phyloP scores from a whole-genome alignment of 2,797 vertebrate species.

The Percopsis omiscomaycus region DNA sequence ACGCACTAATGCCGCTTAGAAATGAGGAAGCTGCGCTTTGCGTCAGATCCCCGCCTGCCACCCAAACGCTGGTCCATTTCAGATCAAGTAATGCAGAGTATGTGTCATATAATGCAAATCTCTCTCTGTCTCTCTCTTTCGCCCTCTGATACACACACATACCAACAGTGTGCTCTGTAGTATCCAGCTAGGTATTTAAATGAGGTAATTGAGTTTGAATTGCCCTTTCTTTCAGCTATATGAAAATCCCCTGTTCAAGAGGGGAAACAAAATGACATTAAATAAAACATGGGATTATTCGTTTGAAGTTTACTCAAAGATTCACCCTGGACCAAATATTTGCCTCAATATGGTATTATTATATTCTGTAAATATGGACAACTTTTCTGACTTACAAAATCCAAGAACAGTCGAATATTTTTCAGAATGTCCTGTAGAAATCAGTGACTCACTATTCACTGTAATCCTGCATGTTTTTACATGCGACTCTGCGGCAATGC shows the following conservation, averaged over 20 bases:
- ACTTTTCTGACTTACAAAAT: constrained; percentile 43
- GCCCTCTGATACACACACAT: not conserved
- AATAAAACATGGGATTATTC: constrained; percentile 38
- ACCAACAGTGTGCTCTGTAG: constrained; percentile 21
- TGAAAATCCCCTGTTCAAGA: constrained; percentile 39
- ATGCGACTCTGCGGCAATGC: no score
- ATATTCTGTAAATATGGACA: constrained; percentile 50
- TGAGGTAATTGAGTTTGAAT: constrained; percentile 37
- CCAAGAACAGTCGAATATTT: constrained; percentile 54
- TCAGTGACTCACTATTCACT: constrained; percentile 64
- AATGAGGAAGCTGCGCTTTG: constrained; percentile 65
- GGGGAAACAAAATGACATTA: constrained; percentile 36
- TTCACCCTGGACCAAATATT: constrained; percentile 40
- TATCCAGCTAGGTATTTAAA: constrained; percentile 41
- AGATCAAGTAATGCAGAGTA: constrained; percentile 38
- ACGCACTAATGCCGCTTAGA: constrained; percentile 74
- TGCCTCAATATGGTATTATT: constrained; percentile 40
- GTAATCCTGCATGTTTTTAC: constrained; percentile 21
- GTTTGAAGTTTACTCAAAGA: constrained; percentile 28
- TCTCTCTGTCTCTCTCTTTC: constrained; percentile 9
- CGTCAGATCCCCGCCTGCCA: constrained; percentile 57
- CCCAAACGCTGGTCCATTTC: constrained; percentile 33
- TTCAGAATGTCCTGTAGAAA: constrained; percentile 41
- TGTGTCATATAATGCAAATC: constrained; percentile 41
- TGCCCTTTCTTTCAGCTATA: constrained; percentile 19